These are phyloP conservation scores for Caenorhabditis brenneri DNA, from an alignment of 1,140 invertebrate species.

Conservation along the genomic window DNA sequence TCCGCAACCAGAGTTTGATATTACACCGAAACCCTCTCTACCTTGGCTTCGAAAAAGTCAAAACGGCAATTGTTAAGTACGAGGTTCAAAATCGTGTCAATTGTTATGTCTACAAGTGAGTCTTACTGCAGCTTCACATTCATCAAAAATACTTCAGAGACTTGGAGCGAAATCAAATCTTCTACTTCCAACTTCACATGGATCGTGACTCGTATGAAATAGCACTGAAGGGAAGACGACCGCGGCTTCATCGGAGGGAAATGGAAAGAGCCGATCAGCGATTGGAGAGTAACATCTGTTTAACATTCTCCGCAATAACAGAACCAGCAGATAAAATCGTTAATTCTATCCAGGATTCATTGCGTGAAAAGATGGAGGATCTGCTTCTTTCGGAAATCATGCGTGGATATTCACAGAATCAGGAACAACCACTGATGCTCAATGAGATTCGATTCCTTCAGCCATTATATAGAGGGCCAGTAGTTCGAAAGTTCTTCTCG, in stretches of 20 bases:
- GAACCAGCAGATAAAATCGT: background rate
- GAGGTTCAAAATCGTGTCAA: background rate
- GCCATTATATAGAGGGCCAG: background rate
- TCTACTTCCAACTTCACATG: conserved; percentile 29
- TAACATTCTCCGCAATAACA: background rate
- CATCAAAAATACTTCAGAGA: no score
- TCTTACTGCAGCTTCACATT: background rate
- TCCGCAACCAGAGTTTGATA: background rate
- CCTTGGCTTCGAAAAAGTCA: background rate
- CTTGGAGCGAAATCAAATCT: background rate
- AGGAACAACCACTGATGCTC: background rate
- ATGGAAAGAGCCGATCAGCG: background rate
- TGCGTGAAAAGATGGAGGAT: background rate
- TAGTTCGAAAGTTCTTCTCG: conserved; percentile 8
- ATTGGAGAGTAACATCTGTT: background rate
- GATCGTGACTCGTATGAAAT: background rate
- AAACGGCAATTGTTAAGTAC: background rate
- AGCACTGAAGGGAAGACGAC: background rate
- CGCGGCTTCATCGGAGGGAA: background rate
- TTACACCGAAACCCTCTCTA: background rate
- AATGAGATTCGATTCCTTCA: background rate
- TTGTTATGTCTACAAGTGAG: conserved; percentile 15
- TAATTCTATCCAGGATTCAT: background rate
- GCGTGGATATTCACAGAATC: conserved; percentile 12
- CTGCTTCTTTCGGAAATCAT: background rate